Evolutionary conservation across 1,140 invertebrate species (phyloP).

Genomic region (Aphidius ervi): DNA sequence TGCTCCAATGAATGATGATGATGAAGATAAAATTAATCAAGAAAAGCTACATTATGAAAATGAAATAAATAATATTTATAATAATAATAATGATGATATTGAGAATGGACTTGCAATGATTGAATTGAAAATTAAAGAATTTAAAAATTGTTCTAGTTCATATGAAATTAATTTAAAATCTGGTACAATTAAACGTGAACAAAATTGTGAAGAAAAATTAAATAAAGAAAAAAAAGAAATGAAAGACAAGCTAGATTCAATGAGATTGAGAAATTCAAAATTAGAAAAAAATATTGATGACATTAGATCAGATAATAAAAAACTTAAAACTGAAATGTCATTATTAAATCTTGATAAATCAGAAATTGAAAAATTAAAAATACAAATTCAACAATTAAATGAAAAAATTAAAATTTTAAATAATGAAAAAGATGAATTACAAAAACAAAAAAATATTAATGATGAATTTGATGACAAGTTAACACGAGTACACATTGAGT

Average conservation of each 20-base stretch:
- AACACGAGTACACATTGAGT: constrained; percentile 42
- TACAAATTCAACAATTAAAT: constrained; percentile 21
- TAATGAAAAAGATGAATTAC: constrained; percentile 22
- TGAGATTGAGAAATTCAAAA: constrained; percentile 37
- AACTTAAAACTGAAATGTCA: constrained; percentile 24
- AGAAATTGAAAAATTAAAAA: constrained; percentile 22
- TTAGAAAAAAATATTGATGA: constrained; percentile 42
- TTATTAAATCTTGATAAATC: constrained; percentile 20
- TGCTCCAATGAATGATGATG: constrained; percentile 1
- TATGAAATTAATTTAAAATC: constrained; percentile 30
- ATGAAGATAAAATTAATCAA: constrained; percentile 22
- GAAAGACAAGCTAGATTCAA: constrained; percentile 37
- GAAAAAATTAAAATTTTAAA: constrained; percentile 14
- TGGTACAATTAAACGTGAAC: constrained; percentile 31
- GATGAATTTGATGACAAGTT: constrained; percentile 32
- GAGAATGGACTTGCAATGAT: constrained; percentile 26
- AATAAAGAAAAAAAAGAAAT: constrained; percentile 38
- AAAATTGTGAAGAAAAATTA: constrained; percentile 33
- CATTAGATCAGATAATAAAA: constrained; percentile 34
- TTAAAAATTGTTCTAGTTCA: constrained; percentile 22
- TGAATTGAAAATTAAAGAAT: constrained; percentile 30
- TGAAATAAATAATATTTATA: constrained; percentile 22
- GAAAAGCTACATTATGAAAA: constrained; percentile 29
- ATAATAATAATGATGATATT: constrained; percentile 22
- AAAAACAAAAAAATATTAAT: constrained; percentile 21